These are phyloP conservation scores for Columbina picui DNA, from an alignment of 2,113 vertebrate genomes.

Conservation along the genomic window DNA sequence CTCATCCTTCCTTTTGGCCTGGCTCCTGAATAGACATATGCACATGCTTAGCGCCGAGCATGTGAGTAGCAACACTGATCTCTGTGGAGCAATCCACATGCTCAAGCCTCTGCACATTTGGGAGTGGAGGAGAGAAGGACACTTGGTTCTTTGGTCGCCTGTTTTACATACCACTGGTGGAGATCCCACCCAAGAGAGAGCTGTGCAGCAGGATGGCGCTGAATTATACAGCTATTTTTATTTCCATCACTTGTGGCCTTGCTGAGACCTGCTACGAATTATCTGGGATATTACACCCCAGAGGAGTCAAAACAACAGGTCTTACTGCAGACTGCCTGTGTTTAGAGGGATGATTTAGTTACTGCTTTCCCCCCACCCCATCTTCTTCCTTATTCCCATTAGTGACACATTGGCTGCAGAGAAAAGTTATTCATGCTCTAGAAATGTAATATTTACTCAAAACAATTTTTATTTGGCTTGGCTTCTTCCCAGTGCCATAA, in stretches of 20 bases:
- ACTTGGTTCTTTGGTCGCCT: not conserved
- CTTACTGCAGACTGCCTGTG: constrained; percentile 51
- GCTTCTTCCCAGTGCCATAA: constrained; percentile 68
- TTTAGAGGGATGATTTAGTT: constrained; percentile 61
- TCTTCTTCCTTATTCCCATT: constrained; percentile 69
- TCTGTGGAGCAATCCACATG: not conserved
- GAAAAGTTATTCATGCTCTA: constrained; percentile 72
- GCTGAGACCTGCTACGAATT: constrained; percentile 49
- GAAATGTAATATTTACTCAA: constrained; percentile 76
- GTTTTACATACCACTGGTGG: constrained; percentile 1
- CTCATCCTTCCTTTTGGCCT: constrained; percentile 17
- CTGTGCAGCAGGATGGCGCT: not conserved
- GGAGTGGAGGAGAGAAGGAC: not conserved
- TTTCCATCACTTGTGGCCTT: constrained; percentile 18
- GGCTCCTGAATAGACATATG: not conserved
- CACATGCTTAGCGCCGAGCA: not conserved
- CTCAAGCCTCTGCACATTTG: not conserved
- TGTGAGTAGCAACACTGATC: not conserved
- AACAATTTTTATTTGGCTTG: constrained; percentile 78
- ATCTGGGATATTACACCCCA: constrained; percentile 50
- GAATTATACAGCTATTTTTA: constrained; percentile 40
- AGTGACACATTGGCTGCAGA: constrained; percentile 65
- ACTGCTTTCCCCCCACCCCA: constrained; percentile 23
- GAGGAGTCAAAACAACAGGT: constrained; percentile 59
- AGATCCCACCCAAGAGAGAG: not conserved